Evolutionary conservation across 2,888 invertebrate genomes (phyloP), one percentile per base, ranked within the genome.

Genomic region (Thelaira solivaga): DNA sequence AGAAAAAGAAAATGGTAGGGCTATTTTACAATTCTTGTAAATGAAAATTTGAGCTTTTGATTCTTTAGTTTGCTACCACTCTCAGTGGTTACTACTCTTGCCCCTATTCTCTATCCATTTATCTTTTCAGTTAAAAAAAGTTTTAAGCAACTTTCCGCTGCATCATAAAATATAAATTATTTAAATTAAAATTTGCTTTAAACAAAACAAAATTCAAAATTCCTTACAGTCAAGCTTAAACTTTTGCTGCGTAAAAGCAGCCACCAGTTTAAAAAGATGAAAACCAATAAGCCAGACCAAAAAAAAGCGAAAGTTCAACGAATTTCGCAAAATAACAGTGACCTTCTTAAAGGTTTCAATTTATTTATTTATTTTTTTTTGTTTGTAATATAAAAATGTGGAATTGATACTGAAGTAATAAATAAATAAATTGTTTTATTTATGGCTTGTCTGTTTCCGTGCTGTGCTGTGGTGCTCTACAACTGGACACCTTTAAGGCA

Each of bases 241-340:
- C 36, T 13, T 13, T 39, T 6, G 7, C 36, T 16, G 4, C 24
- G 47, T 47, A 22, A 5, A 26, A 24, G 18, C 29, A 47, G 24
- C 24, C 55, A 24, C 49, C 18, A 65, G 20, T 61, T 34, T 5
- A 13, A 51, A 5, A 29, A 31, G 20, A 31, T 20, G 26, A 47
- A 61, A 51, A 51, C 51, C 41, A 74, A 51, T 34, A 10, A 31
- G 11, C 22, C 22, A 47, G 2, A n/a, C 55, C 22, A 29, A 18
- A 11, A 18, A 49, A 26, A 41, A 20, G 29, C 41, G 8, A 45
- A 43, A 67, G 76, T 76, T 76, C 69, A 76, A 57, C 59, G 76
- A 64, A 69, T 64, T 67, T 39, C 13, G 47, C n/a, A 67, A 76
- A 62, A 67, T 76, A 69, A 76, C 64, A 69, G 76, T 76, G 76